These are phyloP conservation scores for Triplophysa rosa DNA, from an alignment of 2,113 vertebrate genomes.

Conservation along the genomic window DNA sequence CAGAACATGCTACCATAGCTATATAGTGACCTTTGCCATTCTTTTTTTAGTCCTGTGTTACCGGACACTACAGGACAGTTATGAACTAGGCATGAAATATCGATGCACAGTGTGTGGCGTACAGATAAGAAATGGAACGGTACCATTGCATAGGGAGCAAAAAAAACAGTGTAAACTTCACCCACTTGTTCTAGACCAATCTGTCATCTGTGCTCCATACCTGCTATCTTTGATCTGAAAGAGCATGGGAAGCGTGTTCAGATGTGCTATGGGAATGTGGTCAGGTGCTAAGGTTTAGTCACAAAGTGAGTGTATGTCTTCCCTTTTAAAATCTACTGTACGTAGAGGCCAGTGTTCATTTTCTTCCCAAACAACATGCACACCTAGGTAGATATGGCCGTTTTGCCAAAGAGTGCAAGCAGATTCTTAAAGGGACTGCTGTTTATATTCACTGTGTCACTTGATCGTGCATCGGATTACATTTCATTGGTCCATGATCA, in stretches of 20 bases:
- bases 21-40: background rate
- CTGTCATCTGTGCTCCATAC: background rate
- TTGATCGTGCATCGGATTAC: background rate
- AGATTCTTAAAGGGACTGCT: background rate
- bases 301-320: background rate
- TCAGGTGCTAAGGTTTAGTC: background rate
- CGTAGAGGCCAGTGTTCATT: background rate
- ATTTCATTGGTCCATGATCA: background rate
- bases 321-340: background rate
- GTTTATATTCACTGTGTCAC: background rate
- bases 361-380: background rate
- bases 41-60: constrained; percentile 16
- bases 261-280: background rate
- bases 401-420: constrained; percentile 11
- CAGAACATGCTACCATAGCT: constrained; percentile 11
- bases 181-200: background rate
- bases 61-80: background rate
- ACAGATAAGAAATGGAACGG: background rate
- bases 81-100: background rate
- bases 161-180: background rate
- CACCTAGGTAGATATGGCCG: background rate
- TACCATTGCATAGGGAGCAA: background rate
- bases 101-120: background rate
- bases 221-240: background rate
- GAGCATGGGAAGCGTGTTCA: background rate